Percentiles rank a stretch among this genome's conserved stretches.
Conservation (phyloP, 2,888 invertebrate genomes). For the Psococerastis gibbosa region DNA sequence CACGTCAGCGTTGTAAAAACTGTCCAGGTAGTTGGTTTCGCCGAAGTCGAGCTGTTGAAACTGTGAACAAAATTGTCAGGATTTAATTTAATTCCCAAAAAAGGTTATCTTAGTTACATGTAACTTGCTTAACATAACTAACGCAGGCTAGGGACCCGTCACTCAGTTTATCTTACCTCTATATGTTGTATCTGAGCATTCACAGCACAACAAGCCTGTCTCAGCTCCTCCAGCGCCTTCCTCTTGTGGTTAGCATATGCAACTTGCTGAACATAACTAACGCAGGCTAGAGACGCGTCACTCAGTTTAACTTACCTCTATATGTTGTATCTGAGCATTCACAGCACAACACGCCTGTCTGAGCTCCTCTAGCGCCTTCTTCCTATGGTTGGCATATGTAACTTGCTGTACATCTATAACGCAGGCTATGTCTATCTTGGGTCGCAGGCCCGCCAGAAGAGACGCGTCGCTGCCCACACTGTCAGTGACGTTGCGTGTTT, state of each 20-base stretch:
- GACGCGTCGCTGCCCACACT: slow-evolving; percentile 42
- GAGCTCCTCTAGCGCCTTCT: slow-evolving; percentile 68
- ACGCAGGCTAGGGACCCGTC: too few species aligned
- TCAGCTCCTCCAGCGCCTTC: slow-evolving; percentile 68
- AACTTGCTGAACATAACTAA: slow-evolving; percentile 57
- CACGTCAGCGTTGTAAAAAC: slow-evolving; percentile 96
- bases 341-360: slow-evolving; percentile 57
- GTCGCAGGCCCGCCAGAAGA: slow-evolving; percentile 27
- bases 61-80: slow-evolving; percentile 36
- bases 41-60: slow-evolving; percentile 97
- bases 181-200: slow-evolving; percentile 69
- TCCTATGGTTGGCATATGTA: slow-evolving; percentile 52
- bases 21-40: slow-evolving; percentile 83
- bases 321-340: slow-evolving; percentile 63
- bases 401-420: slow-evolving; percentile 61
- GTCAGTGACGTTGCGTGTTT: slow-evolving; percentile 31
- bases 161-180: too few species aligned
- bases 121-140: slow-evolving; percentile 5
- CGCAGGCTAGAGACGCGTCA: too few species aligned
- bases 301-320: too few species aligned
- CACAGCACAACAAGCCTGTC: slow-evolving; percentile 54
- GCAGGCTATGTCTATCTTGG: slow-evolving; percentile 73
- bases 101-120: slow-evolving; percentile 15
- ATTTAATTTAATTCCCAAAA: background rate
- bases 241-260: slow-evolving; percentile 55